Evolutionary conservation across 2,888 invertebrate genomes (phyloP).

Genomic region (Homarus gammarus): DNA sequence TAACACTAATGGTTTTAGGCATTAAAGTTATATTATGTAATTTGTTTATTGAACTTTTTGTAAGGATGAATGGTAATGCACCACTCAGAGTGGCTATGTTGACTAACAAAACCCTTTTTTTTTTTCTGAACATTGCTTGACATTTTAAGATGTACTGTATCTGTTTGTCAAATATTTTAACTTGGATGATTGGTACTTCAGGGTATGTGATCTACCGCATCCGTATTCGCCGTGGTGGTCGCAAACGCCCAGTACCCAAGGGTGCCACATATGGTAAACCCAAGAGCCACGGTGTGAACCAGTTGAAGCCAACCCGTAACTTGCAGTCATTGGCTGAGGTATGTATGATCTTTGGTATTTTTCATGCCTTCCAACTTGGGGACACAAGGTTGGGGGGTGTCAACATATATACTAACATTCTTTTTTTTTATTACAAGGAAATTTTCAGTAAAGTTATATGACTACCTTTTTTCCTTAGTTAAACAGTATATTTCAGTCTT

Average conservation of each 20-base stretch:
- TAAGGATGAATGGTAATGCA: slow-evolving; percentile 18
- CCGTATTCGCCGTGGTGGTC: slow-evolving; percentile 98
- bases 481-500: no score
- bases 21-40: no score
- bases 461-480: no score
- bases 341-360: no score
- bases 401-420: no score
- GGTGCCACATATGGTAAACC: slow-evolving; percentile 99
- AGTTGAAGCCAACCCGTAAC: slow-evolving; percentile 96
- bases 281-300: slow-evolving; percentile 98
- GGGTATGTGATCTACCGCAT: slow-evolving; percentile 98
- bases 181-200: slow-evolving; percentile 78
- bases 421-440: no score
- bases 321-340: slow-evolving; percentile 98
- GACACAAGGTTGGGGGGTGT: no score
- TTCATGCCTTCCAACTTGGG: no score
- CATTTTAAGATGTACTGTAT: neutral
- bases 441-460: no score
- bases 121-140: neutral
- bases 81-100: neutral
- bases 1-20: no score
- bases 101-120: neutral
- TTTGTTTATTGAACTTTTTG: no score
- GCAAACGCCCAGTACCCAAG: slow-evolving; percentile 99
- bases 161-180: neutral